Conservation (phyloP, 2,113 vertebrate species). For the Hemichromis elongatus region DNA sequence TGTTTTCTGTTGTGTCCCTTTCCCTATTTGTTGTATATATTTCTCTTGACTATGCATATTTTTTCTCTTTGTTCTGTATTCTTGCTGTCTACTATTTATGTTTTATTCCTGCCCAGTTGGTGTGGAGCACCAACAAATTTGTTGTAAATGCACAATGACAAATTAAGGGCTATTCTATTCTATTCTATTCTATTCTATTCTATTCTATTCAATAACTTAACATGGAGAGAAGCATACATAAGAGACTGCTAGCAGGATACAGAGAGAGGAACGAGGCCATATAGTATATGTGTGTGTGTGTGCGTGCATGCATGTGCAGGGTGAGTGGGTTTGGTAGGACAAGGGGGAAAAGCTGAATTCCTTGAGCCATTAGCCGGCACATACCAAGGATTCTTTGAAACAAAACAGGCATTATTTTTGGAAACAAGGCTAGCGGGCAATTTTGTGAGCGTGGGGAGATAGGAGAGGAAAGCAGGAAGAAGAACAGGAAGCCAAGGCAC, state of each 20-base stretch:
- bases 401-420: slow-evolving; percentile 74
- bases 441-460: slow-evolving; percentile 25
- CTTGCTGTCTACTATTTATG: no score
- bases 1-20: neutral
- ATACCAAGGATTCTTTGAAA: slow-evolving; percentile 73
- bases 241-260: neutral
- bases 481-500: neutral
- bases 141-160: no score
- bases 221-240: neutral
- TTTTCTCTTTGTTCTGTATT: no score
- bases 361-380: slow-evolving; percentile 45
- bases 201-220: neutral
- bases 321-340: slow-evolving; percentile 12
- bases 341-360: slow-evolving; percentile 50
- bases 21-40: no score
- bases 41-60: no score
- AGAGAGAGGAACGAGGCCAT: neutral
- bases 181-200: neutral
- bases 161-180: no score
- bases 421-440: slow-evolving; percentile 47
- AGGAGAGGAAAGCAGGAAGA: neutral
- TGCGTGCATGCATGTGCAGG: neutral
- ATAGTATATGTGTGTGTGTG: neutral
- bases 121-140: no score
- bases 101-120: no score